These are phyloP conservation scores for Sciurus vulgaris DNA, from an alignment of 2,797 vertebrate species.

Conservation along the genomic window DNA sequence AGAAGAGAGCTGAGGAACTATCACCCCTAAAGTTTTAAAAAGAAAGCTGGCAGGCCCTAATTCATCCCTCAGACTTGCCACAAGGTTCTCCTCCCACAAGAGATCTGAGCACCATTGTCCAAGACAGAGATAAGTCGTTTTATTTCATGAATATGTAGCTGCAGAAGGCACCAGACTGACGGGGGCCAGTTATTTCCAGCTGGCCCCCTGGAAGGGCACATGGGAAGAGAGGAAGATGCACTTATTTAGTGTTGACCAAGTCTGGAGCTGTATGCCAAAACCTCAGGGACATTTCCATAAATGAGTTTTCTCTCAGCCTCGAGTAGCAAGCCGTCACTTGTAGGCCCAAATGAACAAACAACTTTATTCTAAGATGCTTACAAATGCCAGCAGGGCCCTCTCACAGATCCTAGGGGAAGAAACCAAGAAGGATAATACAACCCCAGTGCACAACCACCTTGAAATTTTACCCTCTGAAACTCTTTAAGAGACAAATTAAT, in stretches of 20 bases:
- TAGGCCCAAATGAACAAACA: conserved; percentile 54
- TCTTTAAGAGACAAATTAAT: conserved; percentile 22
- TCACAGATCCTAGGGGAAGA: not conserved
- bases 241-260: conserved; percentile 44
- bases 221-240: conserved; percentile 54
- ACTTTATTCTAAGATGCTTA: conserved; percentile 30
- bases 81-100: conserved; percentile 58
- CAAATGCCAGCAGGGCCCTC: not conserved
- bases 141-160: conserved; percentile 73
- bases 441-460: not conserved
- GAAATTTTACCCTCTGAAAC: not conserved
- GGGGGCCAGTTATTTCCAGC: conserved; percentile 62
- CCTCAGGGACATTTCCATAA: conserved; percentile 35
- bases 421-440: not conserved
- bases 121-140: conserved; percentile 49
- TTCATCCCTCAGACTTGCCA: conserved; percentile 44
- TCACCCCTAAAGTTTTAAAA: conserved; percentile 22
- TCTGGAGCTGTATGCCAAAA: not conserved
- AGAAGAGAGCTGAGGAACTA: not conserved
- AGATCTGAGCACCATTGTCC: conserved; percentile 64
- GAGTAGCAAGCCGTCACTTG: conserved; percentile 66
- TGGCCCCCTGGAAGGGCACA: conserved; percentile 51
- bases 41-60: conserved; percentile 49
- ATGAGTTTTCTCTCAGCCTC: conserved; percentile 67
- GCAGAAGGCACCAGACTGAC: conserved; percentile 35